Percentiles rank a stretch among this genome's conserved stretches.
These are phyloP conservation scores for Misgurnus anguillicaudatus DNA, from an alignment of 2,113 vertebrate species.

Conservation along the genomic window DNA sequence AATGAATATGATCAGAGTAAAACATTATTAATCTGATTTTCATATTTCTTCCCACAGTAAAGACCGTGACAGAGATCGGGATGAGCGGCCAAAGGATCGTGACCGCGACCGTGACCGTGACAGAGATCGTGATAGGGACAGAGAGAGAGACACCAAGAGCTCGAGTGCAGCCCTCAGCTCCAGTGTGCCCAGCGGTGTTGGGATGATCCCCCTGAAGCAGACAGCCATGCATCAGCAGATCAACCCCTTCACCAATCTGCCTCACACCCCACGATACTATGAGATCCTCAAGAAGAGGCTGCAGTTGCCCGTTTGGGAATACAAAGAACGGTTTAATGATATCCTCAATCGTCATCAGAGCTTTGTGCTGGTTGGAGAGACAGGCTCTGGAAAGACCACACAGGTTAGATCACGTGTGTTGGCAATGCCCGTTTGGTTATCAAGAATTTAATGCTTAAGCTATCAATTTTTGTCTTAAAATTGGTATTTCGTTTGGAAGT, in stretches of 20 bases:
- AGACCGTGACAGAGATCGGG: slow-evolving; percentile 81
- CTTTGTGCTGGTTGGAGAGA: slow-evolving; percentile 94
- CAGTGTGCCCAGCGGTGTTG: slow-evolving; percentile 58
- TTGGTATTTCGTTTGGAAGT: too few species aligned
- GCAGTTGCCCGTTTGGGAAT: slow-evolving; percentile 95
- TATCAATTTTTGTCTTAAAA: too few species aligned
- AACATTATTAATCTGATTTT: background rate
- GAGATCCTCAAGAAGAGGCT: slow-evolving; percentile 94
- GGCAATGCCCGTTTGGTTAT: too few species aligned
- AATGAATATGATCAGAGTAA: too few species aligned
- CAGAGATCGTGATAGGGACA: slow-evolving; percentile 88
- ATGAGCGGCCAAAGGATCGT: slow-evolving; percentile 64
- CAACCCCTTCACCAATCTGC: slow-evolving; percentile 94
- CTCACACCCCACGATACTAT: slow-evolving; percentile 91
- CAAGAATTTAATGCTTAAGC: too few species aligned
- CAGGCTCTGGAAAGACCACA: slow-evolving; percentile 95
- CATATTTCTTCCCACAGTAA: slow-evolving; percentile 72
- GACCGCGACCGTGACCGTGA: slow-evolving; percentile 86
- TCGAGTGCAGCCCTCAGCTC: slow-evolving; percentile 75
- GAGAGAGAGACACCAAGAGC: slow-evolving; percentile 78
- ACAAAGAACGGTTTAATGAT: slow-evolving; percentile 90
- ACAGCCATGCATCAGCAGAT: slow-evolving; percentile 83
- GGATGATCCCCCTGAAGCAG: slow-evolving; percentile 79
- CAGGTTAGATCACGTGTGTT: slow-evolving; percentile 77
- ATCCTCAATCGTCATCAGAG: slow-evolving; percentile 89